These are phyloP conservation scores for Syngnathus scovelli DNA, from an alignment of 2,113 vertebrate species.

Conservation along the genomic window DNA sequence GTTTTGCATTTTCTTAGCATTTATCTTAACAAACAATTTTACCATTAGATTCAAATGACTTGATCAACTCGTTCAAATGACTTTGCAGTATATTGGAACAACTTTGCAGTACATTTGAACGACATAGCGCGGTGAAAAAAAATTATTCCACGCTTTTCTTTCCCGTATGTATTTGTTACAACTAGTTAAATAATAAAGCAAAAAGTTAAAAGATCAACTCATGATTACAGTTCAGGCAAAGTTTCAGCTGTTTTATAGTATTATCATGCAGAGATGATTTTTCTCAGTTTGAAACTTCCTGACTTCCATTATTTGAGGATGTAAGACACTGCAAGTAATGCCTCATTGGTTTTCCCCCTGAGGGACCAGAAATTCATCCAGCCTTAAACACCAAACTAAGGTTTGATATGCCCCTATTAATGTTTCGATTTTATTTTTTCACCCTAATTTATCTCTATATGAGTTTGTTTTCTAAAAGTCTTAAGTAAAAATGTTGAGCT, in stretches of 20 bases:
- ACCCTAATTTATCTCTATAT: constrained; percentile 27
- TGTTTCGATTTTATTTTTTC: constrained; percentile 37
- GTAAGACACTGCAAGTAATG: constrained; percentile 26
- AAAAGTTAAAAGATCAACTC: not conserved
- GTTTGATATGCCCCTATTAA: constrained; percentile 11
- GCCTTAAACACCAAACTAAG: constrained; percentile 37
- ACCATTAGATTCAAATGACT: too few relatives aligned
- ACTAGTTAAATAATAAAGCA: not conserved
- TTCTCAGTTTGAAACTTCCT: not conserved
- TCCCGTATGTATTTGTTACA: too few relatives aligned
- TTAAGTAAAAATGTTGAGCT: constrained; percentile 34
- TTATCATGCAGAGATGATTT: constrained; percentile 2
- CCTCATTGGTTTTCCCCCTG: constrained; percentile 20
- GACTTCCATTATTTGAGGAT: not conserved
- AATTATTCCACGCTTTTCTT: too few relatives aligned
- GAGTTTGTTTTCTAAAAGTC: constrained; percentile 35
- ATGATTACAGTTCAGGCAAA: not conserved
- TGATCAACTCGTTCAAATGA: too few relatives aligned
- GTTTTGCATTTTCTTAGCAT: too few relatives aligned
- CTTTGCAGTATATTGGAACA: too few relatives aligned
- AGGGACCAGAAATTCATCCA: constrained; percentile 28
- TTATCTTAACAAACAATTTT: too few relatives aligned
- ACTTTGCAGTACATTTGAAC: too few relatives aligned
- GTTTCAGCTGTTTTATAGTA: constrained; percentile 3
- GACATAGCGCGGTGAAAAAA: too few relatives aligned